Evolutionary conservation across 2,797 vertebrate species (phyloP).

Genomic region (Halcyon badia): DNA sequence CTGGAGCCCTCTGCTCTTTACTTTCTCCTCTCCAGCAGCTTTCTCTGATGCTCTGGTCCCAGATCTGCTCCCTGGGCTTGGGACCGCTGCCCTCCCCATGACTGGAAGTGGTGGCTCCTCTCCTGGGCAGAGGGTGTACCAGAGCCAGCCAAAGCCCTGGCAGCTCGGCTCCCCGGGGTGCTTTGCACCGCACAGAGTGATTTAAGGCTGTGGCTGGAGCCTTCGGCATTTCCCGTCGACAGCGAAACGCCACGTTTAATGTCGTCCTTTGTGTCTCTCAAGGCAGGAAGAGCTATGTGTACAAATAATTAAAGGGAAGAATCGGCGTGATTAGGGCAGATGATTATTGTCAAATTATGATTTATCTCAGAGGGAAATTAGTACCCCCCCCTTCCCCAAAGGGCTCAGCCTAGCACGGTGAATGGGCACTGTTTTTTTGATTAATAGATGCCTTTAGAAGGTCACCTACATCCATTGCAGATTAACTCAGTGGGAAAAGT

Average conservation of each 20-base stretch:
- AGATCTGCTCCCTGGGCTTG: not conserved
- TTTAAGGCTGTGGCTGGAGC: not conserved
- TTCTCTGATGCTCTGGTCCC: not conserved
- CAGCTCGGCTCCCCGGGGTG: not conserved
- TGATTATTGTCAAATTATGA: conserved; percentile 87
- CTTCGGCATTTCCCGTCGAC: not conserved
- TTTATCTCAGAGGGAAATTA: conserved; percentile 84
- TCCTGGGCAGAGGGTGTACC: not conserved
- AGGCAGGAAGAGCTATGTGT: conserved; percentile 75
- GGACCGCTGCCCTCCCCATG: fast-evolving
- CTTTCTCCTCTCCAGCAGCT: not conserved
- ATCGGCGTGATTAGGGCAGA: conserved; percentile 84
- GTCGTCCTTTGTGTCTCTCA: conserved; percentile 41
- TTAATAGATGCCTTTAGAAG: conserved; percentile 86
- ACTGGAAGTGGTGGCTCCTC: not conserved
- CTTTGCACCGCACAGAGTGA: not conserved
- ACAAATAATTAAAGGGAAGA: conserved; percentile 85
- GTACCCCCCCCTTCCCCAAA: conserved; percentile 75
- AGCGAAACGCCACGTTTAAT: not conserved
- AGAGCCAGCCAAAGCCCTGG: not conserved
- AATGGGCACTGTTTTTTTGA: conserved; percentile 80
- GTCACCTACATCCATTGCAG: conserved; percentile 86
- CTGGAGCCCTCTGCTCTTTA: not conserved
- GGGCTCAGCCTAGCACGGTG: conserved; percentile 77
- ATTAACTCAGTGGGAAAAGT: conserved; percentile 87